phyloP scores from a whole-genome alignment of 2,113 vertebrate genomes.

The Tragulus kanchil region DNA sequence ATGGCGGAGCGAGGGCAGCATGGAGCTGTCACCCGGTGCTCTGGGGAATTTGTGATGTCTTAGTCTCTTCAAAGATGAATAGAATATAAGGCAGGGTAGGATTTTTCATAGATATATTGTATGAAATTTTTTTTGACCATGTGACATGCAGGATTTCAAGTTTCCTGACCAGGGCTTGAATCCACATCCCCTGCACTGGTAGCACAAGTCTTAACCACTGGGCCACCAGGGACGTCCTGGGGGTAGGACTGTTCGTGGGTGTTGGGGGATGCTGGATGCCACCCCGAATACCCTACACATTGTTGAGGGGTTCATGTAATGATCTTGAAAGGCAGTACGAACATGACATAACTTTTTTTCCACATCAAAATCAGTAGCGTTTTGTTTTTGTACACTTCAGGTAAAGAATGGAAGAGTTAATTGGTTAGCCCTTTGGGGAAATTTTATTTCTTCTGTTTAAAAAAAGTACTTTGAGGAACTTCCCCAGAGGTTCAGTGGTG shows the following conservation, averaged over 20 bases:
- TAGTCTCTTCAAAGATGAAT: conserved; percentile 53
- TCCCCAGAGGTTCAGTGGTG: not conserved
- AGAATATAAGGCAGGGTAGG: not conserved
- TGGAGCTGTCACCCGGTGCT: not conserved
- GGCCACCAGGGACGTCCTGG: not conserved
- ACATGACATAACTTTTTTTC: not conserved
- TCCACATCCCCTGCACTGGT: not conserved
- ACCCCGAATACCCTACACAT: fast-evolving
- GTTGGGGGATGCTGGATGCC: not conserved
- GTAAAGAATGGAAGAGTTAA: conserved; percentile 13
- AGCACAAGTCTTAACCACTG: not conserved
- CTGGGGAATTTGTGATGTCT: conserved; percentile 40
- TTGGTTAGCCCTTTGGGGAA: not conserved
- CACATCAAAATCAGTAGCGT: not conserved
- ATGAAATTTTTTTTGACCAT: not conserved
- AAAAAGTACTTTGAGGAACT: not conserved
- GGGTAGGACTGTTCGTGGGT: not conserved
- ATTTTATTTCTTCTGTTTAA: not conserved
- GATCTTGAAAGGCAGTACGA: not conserved
- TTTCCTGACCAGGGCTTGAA: not conserved
- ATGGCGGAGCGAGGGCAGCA: not conserved
- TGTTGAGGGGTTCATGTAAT: not conserved
- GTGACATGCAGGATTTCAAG: not conserved
- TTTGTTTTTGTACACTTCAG: not conserved
- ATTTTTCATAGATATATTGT: not conserved